phyloP scores from a whole-genome alignment of 37 sponge, comb jelly and placozoan species.

The Spongia lamella region DNA sequence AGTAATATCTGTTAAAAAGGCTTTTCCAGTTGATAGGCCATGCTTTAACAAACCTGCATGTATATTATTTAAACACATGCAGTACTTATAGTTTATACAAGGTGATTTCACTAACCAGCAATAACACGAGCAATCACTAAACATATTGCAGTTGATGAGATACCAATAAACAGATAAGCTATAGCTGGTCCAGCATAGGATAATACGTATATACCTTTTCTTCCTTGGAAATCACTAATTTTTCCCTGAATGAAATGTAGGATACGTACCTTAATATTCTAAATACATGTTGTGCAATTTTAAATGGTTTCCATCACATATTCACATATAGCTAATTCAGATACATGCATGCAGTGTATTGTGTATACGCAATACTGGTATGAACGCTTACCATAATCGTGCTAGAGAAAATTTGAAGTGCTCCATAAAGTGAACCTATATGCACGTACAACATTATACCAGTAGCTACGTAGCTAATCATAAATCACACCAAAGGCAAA shows the following conservation, averaged over 20 bases:
- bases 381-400: slow-evolving; percentile 39
- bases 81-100: no score
- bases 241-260: slow-evolving; percentile 42
- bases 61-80: no score
- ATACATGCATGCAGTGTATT: no score
- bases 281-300: no score
- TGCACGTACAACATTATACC: no score
- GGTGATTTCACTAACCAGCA: no score
- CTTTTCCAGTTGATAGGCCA: slow-evolving; percentile 54
- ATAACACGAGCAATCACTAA: no score
- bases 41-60: slow-evolving; percentile 69
- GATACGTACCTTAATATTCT: neutral
- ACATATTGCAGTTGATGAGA: no score
- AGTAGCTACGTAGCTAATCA: no score
- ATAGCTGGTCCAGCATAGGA: slow-evolving; percentile 38
- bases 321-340: no score
- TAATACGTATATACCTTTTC: slow-evolving; percentile 45
- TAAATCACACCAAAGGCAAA: no score
- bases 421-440: slow-evolving; percentile 74
- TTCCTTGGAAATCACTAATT: slow-evolving; percentile 67
- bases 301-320: neutral
- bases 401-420: slow-evolving; percentile 64
- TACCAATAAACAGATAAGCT: slow-evolving; percentile 49
- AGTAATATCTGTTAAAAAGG: slow-evolving; percentile 62
- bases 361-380: neutral